Evolutionary conservation across 2,888 invertebrate genomes (phyloP).

Genomic region (Eupithecia subumbrata): DNA sequence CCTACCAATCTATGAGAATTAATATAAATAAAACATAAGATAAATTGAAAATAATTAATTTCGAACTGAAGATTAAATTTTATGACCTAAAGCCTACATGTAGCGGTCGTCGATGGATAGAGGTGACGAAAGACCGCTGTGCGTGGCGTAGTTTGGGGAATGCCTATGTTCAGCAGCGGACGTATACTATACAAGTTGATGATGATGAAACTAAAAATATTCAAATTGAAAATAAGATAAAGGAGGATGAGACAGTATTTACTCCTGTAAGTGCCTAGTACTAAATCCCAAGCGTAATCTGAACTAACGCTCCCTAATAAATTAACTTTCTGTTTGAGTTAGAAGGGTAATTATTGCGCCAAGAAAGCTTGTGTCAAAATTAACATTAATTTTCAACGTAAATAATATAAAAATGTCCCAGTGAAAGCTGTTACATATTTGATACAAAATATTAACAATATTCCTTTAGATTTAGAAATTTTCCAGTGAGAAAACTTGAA

Average conservation of each 20-base stretch:
- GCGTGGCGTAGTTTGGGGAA: no score
- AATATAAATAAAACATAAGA: no score
- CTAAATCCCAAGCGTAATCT: background rate
- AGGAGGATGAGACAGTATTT: background rate
- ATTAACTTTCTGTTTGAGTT: slow-evolving; percentile 61
- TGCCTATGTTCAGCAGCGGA: no score
- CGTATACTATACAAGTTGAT: no score
- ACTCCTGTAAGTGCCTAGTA: background rate
- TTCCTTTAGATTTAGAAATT: background rate
- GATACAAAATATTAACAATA: background rate
- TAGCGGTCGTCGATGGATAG: no score
- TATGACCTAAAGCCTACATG: no score
- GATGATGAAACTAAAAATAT: background rate
- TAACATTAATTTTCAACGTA: no score
- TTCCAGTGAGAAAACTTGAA: background rate
- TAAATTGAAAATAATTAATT: no score
- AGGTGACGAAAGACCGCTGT: no score
- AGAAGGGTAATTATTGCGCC: slow-evolving; percentile 56
- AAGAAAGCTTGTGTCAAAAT: slow-evolving; percentile 14
- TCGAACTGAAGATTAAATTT: no score
- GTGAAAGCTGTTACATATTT: background rate
- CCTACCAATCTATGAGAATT: no score
- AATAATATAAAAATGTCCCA: background rate
- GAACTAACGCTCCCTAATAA: slow-evolving; percentile 34
- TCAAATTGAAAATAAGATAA: background rate